Evolutionary conservation across 2,888 invertebrate species (phyloP).

Genomic region (Pteria penguin): DNA sequence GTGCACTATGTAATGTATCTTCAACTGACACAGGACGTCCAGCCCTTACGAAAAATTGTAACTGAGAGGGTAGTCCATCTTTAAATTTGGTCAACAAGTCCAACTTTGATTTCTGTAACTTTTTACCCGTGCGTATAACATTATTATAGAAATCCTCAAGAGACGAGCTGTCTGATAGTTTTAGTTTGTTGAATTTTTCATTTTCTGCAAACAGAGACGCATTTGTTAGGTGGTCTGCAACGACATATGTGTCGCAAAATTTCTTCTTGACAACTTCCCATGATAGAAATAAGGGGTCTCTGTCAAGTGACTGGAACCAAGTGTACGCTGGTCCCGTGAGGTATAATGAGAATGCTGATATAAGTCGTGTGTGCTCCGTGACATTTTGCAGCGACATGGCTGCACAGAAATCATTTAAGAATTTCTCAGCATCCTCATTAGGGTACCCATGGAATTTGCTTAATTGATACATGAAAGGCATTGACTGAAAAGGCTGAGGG

Average conservation of each 20-base stretch:
- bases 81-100: constrained; percentile 24
- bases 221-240: not conserved
- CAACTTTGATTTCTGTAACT: constrained; percentile 11
- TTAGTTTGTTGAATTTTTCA: constrained; percentile 2
- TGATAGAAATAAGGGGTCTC: not conserved
- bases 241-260: constrained; percentile 4
- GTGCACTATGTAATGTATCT: constrained; percentile 6
- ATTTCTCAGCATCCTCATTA: constrained; percentile 7
- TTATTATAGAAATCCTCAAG: constrained; percentile 20
- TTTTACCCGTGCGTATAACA: constrained; percentile 1
- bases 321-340: constrained; percentile 12
- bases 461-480: no score
- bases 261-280: not conserved
- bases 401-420: not conserved
- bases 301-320: constrained; percentile 8
- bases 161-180: not conserved
- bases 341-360: constrained; percentile 13
- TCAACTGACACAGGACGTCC: not conserved
- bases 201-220: not conserved
- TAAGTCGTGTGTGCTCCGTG: not conserved
- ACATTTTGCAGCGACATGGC: not conserved
- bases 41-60: constrained; percentile 18
- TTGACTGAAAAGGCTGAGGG: not conserved
- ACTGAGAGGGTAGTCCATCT: constrained; percentile 13
- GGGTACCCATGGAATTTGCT: constrained; percentile 9